phyloP scores from a whole-genome alignment of 1,140 invertebrate genomes.

The Eufriesea mexicana region DNA sequence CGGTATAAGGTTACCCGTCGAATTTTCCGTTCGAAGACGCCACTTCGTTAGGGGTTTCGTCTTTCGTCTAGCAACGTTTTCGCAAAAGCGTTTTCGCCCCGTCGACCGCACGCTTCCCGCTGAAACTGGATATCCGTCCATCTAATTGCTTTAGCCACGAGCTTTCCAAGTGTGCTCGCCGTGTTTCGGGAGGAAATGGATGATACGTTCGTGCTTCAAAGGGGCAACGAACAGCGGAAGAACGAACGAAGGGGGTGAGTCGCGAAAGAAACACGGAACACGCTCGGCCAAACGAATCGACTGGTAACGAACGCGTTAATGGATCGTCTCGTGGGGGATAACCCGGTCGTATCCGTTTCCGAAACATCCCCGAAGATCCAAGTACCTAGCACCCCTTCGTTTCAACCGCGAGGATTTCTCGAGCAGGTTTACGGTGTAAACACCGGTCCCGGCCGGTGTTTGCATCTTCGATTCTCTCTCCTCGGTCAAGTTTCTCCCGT shows the following conservation, averaged over 20 bases:
- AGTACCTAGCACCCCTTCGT: not conserved
- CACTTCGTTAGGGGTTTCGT: constrained; percentile 59
- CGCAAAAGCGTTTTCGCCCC: constrained; percentile 52
- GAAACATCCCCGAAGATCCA: not conserved
- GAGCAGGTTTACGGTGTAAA: not conserved
- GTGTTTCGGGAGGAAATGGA: constrained; percentile 54
- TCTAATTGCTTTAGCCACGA: constrained; percentile 67
- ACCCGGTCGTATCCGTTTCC: too few relatives aligned
- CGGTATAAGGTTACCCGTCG: constrained; percentile 26
- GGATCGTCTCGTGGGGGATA: not conserved
- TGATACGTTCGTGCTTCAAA: constrained; percentile 44
- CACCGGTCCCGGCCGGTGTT: not conserved
- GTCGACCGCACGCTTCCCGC: constrained; percentile 19
- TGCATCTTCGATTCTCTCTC: not conserved
- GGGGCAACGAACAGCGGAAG: constrained; percentile 8
- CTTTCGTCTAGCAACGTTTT: constrained; percentile 60
- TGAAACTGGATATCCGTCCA: constrained; percentile 66
- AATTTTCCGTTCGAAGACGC: constrained; percentile 54
- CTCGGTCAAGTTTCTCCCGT: not conserved
- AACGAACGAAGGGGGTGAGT: not conserved
- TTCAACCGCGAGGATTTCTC: not conserved
- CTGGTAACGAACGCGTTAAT: not conserved
- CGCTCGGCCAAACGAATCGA: not conserved
- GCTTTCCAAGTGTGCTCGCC: constrained; percentile 34
- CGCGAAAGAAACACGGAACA: not conserved